Percentiles rank a stretch among this genome's conserved stretches.
Evolutionary conservation across 2,113 vertebrate genomes (phyloP).

Genomic region (Pterophyllum scalare): DNA sequence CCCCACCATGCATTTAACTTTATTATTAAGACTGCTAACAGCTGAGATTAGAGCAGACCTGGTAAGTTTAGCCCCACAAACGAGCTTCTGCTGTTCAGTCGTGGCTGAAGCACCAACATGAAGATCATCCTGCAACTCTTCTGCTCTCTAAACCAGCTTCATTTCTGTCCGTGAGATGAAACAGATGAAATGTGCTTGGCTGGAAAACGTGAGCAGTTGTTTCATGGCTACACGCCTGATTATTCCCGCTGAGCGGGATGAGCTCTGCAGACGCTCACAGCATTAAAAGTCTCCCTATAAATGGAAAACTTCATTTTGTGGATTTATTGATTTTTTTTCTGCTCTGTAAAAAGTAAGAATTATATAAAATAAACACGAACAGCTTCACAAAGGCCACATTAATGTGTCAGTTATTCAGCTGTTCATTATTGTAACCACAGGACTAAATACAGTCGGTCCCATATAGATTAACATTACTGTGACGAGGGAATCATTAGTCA

Average conservation of each 20-base stretch:
- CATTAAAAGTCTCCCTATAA: not conserved
- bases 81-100: not conserved
- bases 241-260: not conserved
- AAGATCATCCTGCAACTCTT: not conserved
- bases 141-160: constrained; percentile 6
- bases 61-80: not conserved
- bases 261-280: not conserved
- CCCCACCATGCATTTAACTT: too few relatives aligned
- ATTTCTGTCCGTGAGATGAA: not conserved
- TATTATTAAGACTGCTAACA: too few relatives aligned
- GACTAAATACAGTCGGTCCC: too few relatives aligned
- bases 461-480: too few relatives aligned
- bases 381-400: too few relatives aligned
- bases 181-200: not conserved
- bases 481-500: too few relatives aligned
- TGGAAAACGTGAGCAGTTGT: constrained; percentile 2
- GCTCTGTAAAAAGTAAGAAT: too few relatives aligned
- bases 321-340: too few relatives aligned
- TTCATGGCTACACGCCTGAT: not conserved
- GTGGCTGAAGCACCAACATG: not conserved
- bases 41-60: not conserved
- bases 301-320: not conserved
- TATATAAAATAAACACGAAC: too few relatives aligned
- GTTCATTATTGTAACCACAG: too few relatives aligned
- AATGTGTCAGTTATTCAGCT: too few relatives aligned